Conservation (phyloP, 2,888 invertebrate species). For the Stenurella melanura region DNA sequence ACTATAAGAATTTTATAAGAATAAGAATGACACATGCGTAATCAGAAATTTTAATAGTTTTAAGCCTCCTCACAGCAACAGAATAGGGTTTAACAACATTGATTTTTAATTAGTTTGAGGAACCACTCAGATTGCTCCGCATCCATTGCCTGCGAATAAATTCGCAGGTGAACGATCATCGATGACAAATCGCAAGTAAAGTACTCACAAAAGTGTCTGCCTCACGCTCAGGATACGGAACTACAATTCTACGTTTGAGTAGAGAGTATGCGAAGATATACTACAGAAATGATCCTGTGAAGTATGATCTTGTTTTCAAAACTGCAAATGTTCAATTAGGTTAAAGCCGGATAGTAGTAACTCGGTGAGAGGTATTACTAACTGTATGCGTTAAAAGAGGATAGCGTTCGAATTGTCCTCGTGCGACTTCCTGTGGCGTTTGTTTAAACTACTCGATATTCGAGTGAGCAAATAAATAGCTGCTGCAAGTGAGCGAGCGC, state of each 20-base stretch:
- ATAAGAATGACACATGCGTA: too few species aligned
- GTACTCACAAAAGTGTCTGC: slow-evolving; percentile 61
- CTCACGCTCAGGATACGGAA: slow-evolving; percentile 76
- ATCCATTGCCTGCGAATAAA: slow-evolving; percentile 54
- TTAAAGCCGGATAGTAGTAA: too few species aligned
- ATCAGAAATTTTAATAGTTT: too few species aligned
- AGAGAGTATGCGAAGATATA: slow-evolving; percentile 77
- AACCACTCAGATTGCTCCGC: slow-evolving; percentile 68
- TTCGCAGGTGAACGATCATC: slow-evolving; percentile 68
- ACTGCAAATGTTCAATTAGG: too few species aligned
- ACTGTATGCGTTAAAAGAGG: neutral
- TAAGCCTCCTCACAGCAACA: too few species aligned
- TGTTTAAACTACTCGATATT: neutral
- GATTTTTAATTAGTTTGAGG: too few species aligned
- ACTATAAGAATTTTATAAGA: too few species aligned
- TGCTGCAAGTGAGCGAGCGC: too few species aligned
- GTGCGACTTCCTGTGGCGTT: neutral
- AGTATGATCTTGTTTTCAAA: slow-evolving; percentile 70
- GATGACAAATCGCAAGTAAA: slow-evolving; percentile 56
- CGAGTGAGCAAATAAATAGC: too few species aligned
- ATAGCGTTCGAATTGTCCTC: neutral
- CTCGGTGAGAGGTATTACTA: too few species aligned
- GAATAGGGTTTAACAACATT: too few species aligned
- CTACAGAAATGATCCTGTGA: slow-evolving; percentile 83
- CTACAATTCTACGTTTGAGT: slow-evolving; percentile 74